A percentile compares a stretch with the other conserved stretches of the same genome.
Evolutionary conservation across 2,113 vertebrate genomes (phyloP).

Genomic region (Campylomormyrus numenius): DNA sequence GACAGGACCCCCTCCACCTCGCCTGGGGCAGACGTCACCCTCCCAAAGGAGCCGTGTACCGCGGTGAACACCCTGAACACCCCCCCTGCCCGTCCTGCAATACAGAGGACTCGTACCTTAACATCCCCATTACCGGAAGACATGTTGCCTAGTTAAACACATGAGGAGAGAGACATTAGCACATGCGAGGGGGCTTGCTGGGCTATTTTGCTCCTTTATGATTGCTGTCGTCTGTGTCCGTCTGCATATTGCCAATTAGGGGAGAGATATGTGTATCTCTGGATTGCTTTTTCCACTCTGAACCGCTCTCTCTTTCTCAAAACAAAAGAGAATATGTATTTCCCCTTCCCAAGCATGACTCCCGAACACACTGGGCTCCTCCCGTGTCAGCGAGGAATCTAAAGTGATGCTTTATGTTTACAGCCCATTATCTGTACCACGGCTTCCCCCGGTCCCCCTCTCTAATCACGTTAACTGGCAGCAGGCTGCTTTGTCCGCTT

Average conservation of each 20-base stretch:
- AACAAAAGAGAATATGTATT: conserved; percentile 9
- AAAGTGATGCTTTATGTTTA: conserved; percentile 36
- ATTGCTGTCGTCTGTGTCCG: conserved; percentile 8
- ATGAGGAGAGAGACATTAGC: conserved; percentile 22
- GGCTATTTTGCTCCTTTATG: conserved; percentile 36
- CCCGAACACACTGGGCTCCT: conserved; percentile 11
- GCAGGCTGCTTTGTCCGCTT: conserved; percentile 31
- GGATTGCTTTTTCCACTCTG: not conserved
- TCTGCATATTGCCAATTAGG: conserved; percentile 12
- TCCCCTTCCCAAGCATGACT: conserved; percentile 4
- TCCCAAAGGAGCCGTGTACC: not conserved
- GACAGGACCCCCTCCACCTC: not conserved
- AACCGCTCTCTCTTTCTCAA: conserved; percentile 12
- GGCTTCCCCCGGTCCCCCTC: conserved; percentile 31
- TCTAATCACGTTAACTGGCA: conserved; percentile 34
- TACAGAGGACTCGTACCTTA: conserved; percentile 13
- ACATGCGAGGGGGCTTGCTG: conserved; percentile 27
- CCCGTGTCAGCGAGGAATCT: conserved; percentile 26
- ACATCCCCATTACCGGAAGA: conserved; percentile 17
- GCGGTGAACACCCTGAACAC: not conserved
- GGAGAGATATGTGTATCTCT: not conserved
- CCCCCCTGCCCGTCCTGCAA: conserved; percentile 17
- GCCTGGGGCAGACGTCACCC: not conserved
- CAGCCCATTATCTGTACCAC: conserved; percentile 34
- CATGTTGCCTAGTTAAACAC: conserved; percentile 46